Conservation (phyloP, 2,888 invertebrate species). For the Caenorhabditis sp. region DNA sequence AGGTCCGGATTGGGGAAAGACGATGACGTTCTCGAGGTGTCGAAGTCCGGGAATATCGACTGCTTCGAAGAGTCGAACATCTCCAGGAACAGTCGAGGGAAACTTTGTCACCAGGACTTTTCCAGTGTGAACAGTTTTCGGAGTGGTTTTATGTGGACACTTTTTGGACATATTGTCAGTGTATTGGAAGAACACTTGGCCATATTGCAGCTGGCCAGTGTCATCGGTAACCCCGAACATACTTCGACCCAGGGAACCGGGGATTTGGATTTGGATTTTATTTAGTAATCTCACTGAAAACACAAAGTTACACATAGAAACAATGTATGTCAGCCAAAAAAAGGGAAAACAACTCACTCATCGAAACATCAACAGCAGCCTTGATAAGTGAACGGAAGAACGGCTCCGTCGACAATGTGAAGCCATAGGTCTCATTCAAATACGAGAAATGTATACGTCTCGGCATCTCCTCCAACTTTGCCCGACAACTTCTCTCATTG, state of each 20-base stretch:
- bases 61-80: constrained; percentile 83
- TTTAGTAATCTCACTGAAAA: constrained; percentile 25
- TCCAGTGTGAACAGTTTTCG: constrained; percentile 52
- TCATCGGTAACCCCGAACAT: constrained; percentile 81
- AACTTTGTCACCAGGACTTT: constrained; percentile 84
- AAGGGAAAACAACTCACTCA: constrained; percentile 53
- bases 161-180: constrained; percentile 66
- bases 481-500: constrained; percentile 70
- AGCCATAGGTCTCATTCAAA: constrained; percentile 53
- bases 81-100: constrained; percentile 84
- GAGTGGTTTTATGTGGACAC: constrained; percentile 15
- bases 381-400: constrained; percentile 79
- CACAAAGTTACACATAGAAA: too few species aligned
- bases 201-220: constrained; percentile 76
- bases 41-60: constrained; percentile 80
- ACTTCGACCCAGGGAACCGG: constrained; percentile 66
- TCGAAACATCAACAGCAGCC: constrained; percentile 61
- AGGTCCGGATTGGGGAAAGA: constrained; percentile 84
- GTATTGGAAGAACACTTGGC: constrained; percentile 78
- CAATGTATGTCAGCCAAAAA: too few species aligned
- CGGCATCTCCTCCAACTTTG: constrained; percentile 68
- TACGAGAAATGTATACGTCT: constrained; percentile 63
- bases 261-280: constrained; percentile 69
- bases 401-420: constrained; percentile 72
- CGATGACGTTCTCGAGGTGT: constrained; percentile 83